Evolutionary conservation across 2,888 invertebrate genomes (phyloP), one percentile per base, ranked within the genome.

Genomic region (Lypha dubia): DNA sequence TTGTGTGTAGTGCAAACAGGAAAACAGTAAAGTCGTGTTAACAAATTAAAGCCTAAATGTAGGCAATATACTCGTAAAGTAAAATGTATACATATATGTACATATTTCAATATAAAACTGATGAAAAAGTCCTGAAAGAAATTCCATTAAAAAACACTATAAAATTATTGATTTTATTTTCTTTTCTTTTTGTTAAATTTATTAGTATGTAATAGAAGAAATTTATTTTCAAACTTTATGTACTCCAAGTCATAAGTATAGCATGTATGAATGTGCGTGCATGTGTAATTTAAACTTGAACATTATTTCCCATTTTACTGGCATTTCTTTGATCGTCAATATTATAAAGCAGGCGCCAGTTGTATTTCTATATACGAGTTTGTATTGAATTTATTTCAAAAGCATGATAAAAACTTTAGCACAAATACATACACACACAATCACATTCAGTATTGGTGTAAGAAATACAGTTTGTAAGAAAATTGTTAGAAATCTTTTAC

Each of bases 291-390:
- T 65, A 71, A 73, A 65, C 71, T 67, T 79, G 65, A 63, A 46
- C 20, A 60, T 51, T 51, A 53, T 49, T 38, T 20, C 44, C 51
- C 41, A 20, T 56, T 56, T 74, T 70, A 35, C 38, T 68, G n/a
- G 6, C 46, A 60, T 41, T 67, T 56, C 70, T 71, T 38, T 38
- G 63, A 56, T 67, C 73, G 62, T 77, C 80, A 81, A 74, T 81
- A 81, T 74, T 73, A 74, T 74, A 68, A 73, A 62, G 38, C 80
- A 77, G 84, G 84, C 84, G 84, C 84, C 84, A 84, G 32, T 32
- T 68, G 62, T 73, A 67, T 84, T 53, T 38, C 35, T 77, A 13
- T 65, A 35, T 56, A 32, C 6, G 9, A 13, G 11, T 51, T 5
- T 49, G 13, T 20, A n/a, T n/a, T n/a, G 20, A 17, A 1, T 9